Evolutionary conservation across 2,888 invertebrate genomes (phyloP).

Genomic region (Panorpa germanica): DNA sequence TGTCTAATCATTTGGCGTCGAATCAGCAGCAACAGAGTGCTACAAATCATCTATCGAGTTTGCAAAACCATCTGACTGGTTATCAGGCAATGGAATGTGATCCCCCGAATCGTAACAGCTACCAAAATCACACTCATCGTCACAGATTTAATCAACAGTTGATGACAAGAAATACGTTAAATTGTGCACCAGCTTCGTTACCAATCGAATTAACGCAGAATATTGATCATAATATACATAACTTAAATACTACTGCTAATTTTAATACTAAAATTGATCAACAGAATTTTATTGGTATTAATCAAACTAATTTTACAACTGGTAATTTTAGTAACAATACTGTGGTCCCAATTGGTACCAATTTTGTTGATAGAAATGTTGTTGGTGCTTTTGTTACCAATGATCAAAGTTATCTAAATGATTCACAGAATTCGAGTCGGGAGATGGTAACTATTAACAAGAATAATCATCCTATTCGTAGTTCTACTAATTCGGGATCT

Average conservation of each 20-base stretch:
- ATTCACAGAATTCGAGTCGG: constrained; percentile 10
- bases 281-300: constrained; percentile 5
- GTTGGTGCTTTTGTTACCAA: constrained; percentile 19
- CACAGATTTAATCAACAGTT: too few species aligned
- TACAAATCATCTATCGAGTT: too few species aligned
- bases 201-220: constrained; percentile 20
- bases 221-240: neutral
- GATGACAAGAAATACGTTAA: too few species aligned
- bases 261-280: constrained; percentile 2
- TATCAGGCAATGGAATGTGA: constrained; percentile 66
- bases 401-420: too few species aligned
- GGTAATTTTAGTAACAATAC: too few species aligned
- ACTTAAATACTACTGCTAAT: too few species aligned
- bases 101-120: constrained; percentile 31
- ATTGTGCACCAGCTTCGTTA: constrained; percentile 22
- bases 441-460: constrained; percentile 12
- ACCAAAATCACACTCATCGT: constrained; percentile 18
- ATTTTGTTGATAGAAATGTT: constrained; percentile 23
- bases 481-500: constrained; percentile 22
- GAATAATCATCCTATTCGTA: constrained; percentile 16
- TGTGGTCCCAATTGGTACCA: constrained; percentile 20
- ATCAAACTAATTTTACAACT: constrained; percentile 5
- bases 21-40: too few species aligned
- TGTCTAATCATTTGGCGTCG: too few species aligned
- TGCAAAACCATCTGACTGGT: constrained; percentile 18